Base-by-base conservation (phyloP, 2,113 vertebrate genomes). In the Nesospiza acunhae region DNA sequence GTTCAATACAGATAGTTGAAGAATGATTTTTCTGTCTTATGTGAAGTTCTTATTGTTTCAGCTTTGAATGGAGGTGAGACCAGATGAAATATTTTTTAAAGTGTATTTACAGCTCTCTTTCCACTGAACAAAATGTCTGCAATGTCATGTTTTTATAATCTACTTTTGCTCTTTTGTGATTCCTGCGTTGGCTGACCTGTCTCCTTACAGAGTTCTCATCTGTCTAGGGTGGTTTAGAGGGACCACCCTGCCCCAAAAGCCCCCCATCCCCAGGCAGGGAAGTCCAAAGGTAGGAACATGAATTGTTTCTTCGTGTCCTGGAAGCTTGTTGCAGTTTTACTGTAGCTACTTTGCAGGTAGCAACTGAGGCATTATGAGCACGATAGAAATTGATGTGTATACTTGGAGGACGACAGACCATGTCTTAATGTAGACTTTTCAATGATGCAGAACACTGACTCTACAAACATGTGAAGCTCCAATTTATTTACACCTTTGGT, bases 401-500 rank as follows among this genome's bases (percentile, higher is more conserved):
- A 22, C 28, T 66, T 62, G 63, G n/a, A 74, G 28, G 63, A 72
- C 59, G 74, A 81, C 47, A 84, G 58, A 68, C 56, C 85, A 3
- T 53, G 55, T 89, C 87, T 85, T 91, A 73, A 85, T 58, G 62
- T 35, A 76, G 37, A 64, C 15, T 30, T 73, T 82, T 87, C 72
- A 69, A 76, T 85, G 74, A 58, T 69, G 53, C 73, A 75, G 68
- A 87, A 69, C 77, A 90, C 19, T 47, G 47, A 47, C 52, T 89
- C 41, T 42, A 6, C 13, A 41, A 56, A 56, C 35, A 53, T 26
- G 47, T 10, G 55, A 87, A 79, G 15, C 23, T 87, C 19, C 53
- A 69, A 62, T 95, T 85, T 90, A 87, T 96, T 95, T 94, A 79
- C 53, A 76, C 41, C 58, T 87, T 87, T 75, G 22, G 18, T 91